Evolutionary conservation across 2,113 vertebrate genomes (phyloP).

Genomic region (Oreocharis arfaki): DNA sequence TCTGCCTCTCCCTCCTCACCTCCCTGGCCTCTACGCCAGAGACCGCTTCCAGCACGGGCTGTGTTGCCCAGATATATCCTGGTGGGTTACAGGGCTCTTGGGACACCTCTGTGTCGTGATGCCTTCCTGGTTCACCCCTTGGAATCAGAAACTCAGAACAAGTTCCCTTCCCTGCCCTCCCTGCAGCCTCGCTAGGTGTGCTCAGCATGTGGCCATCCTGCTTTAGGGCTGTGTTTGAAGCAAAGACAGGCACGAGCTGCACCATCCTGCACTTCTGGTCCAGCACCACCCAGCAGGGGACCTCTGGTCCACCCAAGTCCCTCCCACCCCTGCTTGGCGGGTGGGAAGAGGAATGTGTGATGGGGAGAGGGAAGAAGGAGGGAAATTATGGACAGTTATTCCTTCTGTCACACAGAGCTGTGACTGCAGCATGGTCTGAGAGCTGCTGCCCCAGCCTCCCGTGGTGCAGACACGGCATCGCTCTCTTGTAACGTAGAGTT

Average conservation of each 20-base stretch:
- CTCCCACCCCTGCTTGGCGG: not conserved
- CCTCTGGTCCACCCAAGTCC: not conserved
- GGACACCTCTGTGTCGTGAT: not conserved
- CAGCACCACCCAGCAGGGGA: rapidly evolving
- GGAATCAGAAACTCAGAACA: too few relatives aligned
- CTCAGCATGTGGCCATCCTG: not conserved
- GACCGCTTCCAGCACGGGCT: rapidly evolving
- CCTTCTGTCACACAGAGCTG: not conserved
- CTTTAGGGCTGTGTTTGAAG: not conserved
- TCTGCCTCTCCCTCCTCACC: not conserved
- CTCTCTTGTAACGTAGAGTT: rapidly evolving
- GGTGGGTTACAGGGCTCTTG: not conserved
- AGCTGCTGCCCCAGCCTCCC: not conserved
- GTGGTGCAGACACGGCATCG: rapidly evolving
- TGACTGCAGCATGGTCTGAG: not conserved
- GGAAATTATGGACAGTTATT: not conserved
- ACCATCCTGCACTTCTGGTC: not conserved
- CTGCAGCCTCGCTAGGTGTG: not conserved
- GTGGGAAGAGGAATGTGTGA: not conserved
- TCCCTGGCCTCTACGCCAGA: not conserved
- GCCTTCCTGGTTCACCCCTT: not conserved
- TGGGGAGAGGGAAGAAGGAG: not conserved
- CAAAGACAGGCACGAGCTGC: not conserved
- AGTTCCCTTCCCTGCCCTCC: not conserved
- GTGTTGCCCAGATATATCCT: rapidly evolving